Evolutionary conservation across 1,140 invertebrate genomes (phyloP).

Genomic region (Drosophila albomicans): DNA sequence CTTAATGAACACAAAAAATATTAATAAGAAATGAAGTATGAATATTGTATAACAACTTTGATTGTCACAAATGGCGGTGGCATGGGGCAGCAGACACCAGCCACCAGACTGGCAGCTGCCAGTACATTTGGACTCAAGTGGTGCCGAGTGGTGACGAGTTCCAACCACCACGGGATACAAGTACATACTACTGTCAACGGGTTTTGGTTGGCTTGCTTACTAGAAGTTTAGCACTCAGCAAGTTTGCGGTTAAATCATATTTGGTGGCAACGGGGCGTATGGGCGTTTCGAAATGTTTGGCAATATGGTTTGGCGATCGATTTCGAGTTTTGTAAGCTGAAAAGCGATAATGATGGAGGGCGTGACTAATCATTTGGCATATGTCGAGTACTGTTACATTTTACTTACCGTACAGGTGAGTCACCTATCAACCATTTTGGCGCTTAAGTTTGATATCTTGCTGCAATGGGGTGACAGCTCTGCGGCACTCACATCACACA

Average conservation of each 20-base stretch:
- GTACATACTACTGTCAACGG: conserved; percentile 25
- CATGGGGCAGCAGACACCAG: conserved; percentile 4
- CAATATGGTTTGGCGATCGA: conserved; percentile 24
- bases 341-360: conserved; percentile 13
- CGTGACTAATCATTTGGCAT: conserved; percentile 66
- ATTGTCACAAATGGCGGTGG: conserved; percentile 40
- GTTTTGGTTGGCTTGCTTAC: conserved; percentile 32
- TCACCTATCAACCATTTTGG: conserved; percentile 22
- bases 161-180: conserved; percentile 35
- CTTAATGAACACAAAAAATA: conserved; percentile 43
- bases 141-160: conserved; percentile 55
- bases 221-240: conserved; percentile 43
- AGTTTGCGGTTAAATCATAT: conserved; percentile 27
- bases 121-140: conserved; percentile 53
- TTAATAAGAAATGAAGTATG: conserved; percentile 30
- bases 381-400: conserved; percentile 14
- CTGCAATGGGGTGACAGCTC: conserved; percentile 58
- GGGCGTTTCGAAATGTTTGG: conserved; percentile 58
- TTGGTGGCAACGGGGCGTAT: conserved; percentile 43
- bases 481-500: conserved; percentile 18
- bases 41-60: conserved; percentile 44
- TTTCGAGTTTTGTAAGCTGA: conserved; percentile 13
- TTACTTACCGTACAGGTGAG: conserved; percentile 16
- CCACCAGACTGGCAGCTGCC: conserved; percentile 7
- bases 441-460: conserved; percentile 30